Percentiles rank a stretch among this genome's conserved stretches.
Conservation (phyloP, 1,140 invertebrate species). For the Apolygus lucorum region DNA sequence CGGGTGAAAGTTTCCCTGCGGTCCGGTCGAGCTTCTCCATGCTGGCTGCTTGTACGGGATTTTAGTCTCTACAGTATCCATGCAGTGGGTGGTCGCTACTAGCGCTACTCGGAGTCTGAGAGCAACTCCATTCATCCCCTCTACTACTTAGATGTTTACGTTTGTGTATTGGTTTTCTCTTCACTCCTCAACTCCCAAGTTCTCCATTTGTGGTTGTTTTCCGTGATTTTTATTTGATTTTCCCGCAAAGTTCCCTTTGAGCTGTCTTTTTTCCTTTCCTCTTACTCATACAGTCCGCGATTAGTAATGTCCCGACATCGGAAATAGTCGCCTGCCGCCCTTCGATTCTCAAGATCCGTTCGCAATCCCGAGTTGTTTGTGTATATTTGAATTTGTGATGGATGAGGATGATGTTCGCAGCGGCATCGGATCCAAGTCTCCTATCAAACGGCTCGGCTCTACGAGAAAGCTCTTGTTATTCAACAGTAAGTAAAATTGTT, state of each 20-base stretch:
- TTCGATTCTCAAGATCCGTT: no score
- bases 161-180: background rate
- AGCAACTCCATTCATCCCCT: no score
- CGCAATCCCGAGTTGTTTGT: background rate
- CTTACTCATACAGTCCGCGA: background rate
- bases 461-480: conserved; percentile 66
- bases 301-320: background rate
- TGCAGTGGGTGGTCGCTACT: no score
- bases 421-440: conserved; percentile 49
- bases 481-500: conserved; percentile 55
- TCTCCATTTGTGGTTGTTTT: background rate
- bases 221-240: background rate
- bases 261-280: background rate
- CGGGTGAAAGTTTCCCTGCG: no score
- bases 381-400: conserved; percentile 16
- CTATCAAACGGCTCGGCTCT: conserved; percentile 66
- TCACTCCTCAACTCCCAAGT: background rate
- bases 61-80: no score
- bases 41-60: no score
- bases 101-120: no score
- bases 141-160: background rate
- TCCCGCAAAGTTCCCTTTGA: background rate
- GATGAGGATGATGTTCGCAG: conserved; percentile 62
- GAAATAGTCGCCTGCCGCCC: background rate
- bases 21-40: no score